Evolutionary conservation across 2,797 vertebrate species (phyloP).

Genomic region (Tenualosa thibaudeaui): DNA sequence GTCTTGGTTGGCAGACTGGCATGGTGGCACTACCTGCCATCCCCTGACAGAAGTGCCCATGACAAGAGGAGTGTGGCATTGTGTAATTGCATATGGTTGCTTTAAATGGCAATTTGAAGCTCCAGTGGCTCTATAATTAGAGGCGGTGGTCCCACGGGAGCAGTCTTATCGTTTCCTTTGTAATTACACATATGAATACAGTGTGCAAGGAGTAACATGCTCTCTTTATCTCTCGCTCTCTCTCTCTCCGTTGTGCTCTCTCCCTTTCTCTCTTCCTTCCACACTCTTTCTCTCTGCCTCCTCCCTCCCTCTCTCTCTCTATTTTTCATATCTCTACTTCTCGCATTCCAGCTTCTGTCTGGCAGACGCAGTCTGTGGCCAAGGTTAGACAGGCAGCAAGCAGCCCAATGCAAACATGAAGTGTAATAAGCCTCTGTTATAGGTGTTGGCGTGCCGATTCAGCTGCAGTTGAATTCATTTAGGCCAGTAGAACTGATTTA

Average conservation of each 20-base stretch:
- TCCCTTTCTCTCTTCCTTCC: neutral
- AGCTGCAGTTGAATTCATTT: neutral
- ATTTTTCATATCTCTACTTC: neutral
- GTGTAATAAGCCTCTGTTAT: neutral
- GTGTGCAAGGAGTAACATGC: slow-evolving; percentile 19
- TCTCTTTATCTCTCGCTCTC: neutral
- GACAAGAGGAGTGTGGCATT: slow-evolving; percentile 71
- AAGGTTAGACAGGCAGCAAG: neutral
- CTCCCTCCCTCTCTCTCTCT: neutral
- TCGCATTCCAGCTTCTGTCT: neutral
- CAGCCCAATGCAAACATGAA: neutral
- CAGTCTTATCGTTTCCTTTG: slow-evolving; percentile 74
- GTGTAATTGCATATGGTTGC: slow-evolving; percentile 76
- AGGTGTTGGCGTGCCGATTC: neutral
- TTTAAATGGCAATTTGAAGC: slow-evolving; percentile 81
- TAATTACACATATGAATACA: slow-evolving; percentile 69
- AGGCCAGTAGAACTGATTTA: neutral
- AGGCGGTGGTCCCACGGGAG: slow-evolving; percentile 72
- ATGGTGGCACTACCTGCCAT: slow-evolving; percentile 13
- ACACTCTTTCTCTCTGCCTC: too few species aligned
- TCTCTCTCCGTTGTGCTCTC: neutral
- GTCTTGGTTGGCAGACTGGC: neutral
- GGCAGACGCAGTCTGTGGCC: neutral
- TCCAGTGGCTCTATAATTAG: slow-evolving; percentile 80
- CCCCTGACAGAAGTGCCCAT: slow-evolving; percentile 40